Base-by-base conservation (phyloP, 2,113 vertebrate species). In the Sebastes fasciatus region DNA sequence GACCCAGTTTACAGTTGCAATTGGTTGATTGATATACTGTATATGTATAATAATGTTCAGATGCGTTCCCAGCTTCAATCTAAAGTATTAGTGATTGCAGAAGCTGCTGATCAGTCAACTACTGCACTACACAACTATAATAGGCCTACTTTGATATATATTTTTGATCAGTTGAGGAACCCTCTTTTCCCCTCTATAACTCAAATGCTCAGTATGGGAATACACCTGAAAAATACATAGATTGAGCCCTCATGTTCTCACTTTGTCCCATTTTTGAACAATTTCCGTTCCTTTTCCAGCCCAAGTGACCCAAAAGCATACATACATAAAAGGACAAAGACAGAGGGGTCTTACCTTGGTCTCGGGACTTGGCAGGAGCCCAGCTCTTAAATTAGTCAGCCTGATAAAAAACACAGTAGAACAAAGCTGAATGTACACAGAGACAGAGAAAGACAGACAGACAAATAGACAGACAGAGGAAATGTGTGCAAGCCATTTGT, bases 341-440 rank as follows among this genome's bases (percentile, higher is more conserved):
- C 13, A 58, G 49, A 42, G 3, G 23, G 17, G 46, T 34, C 62
- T 62, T 77, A 73, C 77, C 43, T 55, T 69, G 48, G 73, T 63
- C n/a, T 8, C 19, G 11, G 16, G 26, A 77, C 34, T 64, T 84
- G 42, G 49, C 62, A 74, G 57, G 6, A 64, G 61, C 19, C 48
- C 34, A 62, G 19, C 42, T 77, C n/a, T 80, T 77, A 13, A 76
- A 68, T 62, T 52, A 64, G 46, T 82, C 40, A 57, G 52, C 60
- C 23, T 77, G 66, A 61, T 8, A 14, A 46, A 46, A 52, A 68
- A 21, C 17, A 60, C 16, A 55, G 17, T 10, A 52, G 17, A 61
- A 63, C 16, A 65, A 58, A 68, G 13, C 2, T 46, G 42, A 55
- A 26, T 58, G 23, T 13, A 69, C 16, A 54, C 49, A 40, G 19